Evolutionary conservation across 1,140 invertebrate species (phyloP).

Genomic region (Daktulosphaira vitifoliae): DNA sequence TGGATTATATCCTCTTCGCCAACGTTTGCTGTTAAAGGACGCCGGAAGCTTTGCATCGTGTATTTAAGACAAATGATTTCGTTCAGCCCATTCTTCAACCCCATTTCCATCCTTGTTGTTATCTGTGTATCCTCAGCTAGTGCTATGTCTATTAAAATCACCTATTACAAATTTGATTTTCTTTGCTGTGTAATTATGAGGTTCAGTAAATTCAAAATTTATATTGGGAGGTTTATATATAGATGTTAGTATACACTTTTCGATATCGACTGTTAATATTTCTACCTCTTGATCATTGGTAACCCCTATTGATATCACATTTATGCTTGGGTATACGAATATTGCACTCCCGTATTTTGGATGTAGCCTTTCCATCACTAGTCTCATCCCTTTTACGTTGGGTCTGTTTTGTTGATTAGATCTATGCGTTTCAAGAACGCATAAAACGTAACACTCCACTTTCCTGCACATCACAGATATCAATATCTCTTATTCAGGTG

Average conservation of each 20-base stretch:
- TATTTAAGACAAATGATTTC: conserved; percentile 7
- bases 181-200: background rate
- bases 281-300: too few species aligned
- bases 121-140: conserved; percentile 21
- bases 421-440: background rate
- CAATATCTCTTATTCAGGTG: too few species aligned
- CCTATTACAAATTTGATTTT: conserved; percentile 25
- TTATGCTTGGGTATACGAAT: background rate
- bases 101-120: conserved; percentile 16
- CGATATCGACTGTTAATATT: background rate
- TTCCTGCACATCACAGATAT: too few species aligned
- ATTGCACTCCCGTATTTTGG: background rate
- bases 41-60: conserved; percentile 14
- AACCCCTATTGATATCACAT: too few species aligned
- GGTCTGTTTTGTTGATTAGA: background rate
- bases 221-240: too few species aligned
- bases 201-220: conserved; percentile 8
- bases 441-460: too few species aligned
- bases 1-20: too few species aligned
- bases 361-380: background rate
- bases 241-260: background rate
- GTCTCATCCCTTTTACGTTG: too few species aligned
- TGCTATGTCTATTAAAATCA: conserved; percentile 20
- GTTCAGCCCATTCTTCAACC: conserved; percentile 17
- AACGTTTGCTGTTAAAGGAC: conserved; percentile 19